phyloP scores from a whole-genome alignment of 2,113 vertebrate species.

The Campylomormyrus numenius region DNA sequence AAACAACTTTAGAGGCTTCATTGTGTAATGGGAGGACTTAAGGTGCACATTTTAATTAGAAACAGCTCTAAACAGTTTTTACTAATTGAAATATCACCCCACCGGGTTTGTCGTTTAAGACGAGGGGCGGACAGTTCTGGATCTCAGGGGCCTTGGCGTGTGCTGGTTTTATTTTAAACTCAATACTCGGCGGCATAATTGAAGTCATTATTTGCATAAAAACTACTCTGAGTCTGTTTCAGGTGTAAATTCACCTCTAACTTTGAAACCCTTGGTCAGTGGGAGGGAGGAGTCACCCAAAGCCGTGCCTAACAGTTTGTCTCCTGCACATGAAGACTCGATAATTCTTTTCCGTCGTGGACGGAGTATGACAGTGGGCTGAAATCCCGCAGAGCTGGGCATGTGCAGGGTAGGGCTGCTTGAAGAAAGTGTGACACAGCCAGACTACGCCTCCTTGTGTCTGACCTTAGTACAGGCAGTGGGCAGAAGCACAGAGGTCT shows the following conservation, averaged over 20 bases:
- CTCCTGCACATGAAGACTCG: neutral
- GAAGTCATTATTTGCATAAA: conserved; percentile 1
- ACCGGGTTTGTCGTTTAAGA: neutral
- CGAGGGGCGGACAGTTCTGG: neutral
- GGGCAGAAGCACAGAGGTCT: neutral
- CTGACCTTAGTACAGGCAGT: neutral
- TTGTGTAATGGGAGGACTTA: neutral
- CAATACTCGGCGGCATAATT: neutral
- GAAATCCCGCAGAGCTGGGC: neutral
- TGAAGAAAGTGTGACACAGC: neutral
- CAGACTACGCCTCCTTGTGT: conserved; percentile 4
- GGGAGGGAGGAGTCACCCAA: neutral
- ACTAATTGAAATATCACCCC: neutral
- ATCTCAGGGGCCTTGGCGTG: neutral
- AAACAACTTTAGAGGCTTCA: neutral
- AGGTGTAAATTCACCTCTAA: neutral
- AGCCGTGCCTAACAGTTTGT: neutral
- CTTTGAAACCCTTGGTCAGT: neutral
- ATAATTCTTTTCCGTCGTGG: neutral
- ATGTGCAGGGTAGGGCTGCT: neutral
- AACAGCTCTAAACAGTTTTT: neutral
- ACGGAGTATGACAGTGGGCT: neutral
- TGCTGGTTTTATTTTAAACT: neutral
- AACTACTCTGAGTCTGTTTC: neutral
- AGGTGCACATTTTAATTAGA: neutral